Evolutionary conservation across 2,797 vertebrate species (phyloP).

Genomic region (Oreonectes daqikongensis): DNA sequence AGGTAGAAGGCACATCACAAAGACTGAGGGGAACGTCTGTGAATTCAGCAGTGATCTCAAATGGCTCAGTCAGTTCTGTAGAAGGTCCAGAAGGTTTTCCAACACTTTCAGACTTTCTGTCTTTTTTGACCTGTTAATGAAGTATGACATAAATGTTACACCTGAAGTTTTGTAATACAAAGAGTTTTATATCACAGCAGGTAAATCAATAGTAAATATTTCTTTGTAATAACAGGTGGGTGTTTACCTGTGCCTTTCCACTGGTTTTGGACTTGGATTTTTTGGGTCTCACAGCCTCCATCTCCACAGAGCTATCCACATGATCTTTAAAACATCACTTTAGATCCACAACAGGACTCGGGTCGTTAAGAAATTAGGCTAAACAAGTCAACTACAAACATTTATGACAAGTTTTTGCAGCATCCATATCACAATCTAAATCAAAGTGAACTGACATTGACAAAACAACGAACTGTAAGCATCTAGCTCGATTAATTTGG

Average conservation of each 20-base stretch:
- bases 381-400: background rate
- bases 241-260: conserved; percentile 74
- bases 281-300: conserved; percentile 81
- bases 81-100: conserved; percentile 57
- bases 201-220: no score
- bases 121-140: conserved; percentile 68
- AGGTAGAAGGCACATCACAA: conserved; percentile 52
- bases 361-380: background rate
- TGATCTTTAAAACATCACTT: conserved; percentile 40
- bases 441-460: background rate
- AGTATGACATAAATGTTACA: background rate
- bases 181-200: no score
- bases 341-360: conserved; percentile 45
- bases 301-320: conserved; percentile 59
- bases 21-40: conserved; percentile 75
- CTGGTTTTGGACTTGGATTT: conserved; percentile 73
- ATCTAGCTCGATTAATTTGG: background rate
- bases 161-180: no score
- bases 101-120: conserved; percentile 63
- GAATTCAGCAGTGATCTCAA: conserved; percentile 63
- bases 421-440: background rate
- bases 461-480: background rate
- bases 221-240: background rate
- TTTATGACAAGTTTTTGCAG: background rate
- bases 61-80: conserved; percentile 48